A percentile compares a stretch with the other conserved stretches of the same genome.
These are phyloP conservation scores for Cataglyphis albicans DNA, from an alignment of 2,888 invertebrate species.

Conservation along the genomic window DNA sequence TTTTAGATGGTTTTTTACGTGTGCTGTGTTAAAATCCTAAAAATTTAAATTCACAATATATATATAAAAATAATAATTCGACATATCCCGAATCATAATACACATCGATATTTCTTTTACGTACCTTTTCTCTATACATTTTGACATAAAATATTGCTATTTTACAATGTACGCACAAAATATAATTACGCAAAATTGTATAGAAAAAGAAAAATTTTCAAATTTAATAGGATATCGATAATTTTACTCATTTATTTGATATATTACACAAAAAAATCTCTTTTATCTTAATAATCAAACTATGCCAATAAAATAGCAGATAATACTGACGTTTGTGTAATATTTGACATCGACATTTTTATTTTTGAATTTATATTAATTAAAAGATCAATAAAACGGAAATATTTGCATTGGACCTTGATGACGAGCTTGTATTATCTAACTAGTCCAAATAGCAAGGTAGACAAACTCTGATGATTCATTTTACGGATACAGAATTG, in stretches of 20 bases:
- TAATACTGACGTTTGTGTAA: neutral
- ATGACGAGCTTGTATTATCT: constrained; percentile 8
- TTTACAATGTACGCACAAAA: neutral
- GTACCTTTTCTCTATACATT: neutral
- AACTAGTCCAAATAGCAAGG: neutral
- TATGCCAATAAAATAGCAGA: neutral
- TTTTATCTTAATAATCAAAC: neutral
- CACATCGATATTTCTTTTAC: too few species aligned
- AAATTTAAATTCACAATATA: neutral
- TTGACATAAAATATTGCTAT: neutral
- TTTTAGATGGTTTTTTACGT: neutral
- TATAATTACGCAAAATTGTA: neutral
- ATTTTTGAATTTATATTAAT: constrained; percentile 21
- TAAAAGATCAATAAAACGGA: constrained; percentile 11
- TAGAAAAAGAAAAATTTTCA: neutral
- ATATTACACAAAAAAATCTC: neutral
- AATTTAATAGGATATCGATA: neutral
- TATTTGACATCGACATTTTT: neutral
- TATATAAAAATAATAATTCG: neutral
- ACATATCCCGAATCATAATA: neutral
- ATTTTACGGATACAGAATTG: constrained; percentile 21
- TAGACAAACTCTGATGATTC: constrained; percentile 17
- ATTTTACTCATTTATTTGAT: neutral
- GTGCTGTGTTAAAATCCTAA: neutral
- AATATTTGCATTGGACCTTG: neutral